Evolutionary conservation across 2,888 invertebrate species (phyloP).

Genomic region (Hirtodrosophila trivittata): DNA sequence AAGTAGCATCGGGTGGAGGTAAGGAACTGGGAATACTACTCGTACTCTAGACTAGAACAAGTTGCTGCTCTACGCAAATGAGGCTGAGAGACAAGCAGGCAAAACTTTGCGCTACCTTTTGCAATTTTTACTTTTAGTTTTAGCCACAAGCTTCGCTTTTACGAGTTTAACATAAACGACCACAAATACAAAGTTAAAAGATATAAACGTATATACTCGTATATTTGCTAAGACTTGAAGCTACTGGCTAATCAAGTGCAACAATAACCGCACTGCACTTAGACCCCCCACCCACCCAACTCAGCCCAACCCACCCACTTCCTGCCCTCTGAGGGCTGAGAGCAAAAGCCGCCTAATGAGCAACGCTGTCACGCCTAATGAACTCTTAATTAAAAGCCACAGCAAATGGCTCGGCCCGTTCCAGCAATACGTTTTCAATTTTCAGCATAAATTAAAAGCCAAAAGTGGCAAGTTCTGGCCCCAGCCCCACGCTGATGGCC

Average conservation of each 20-base stretch:
- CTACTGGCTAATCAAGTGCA: conserved; percentile 68
- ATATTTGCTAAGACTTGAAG: conserved; percentile 39
- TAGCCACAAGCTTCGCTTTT: conserved; percentile 30
- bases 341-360: conserved; percentile 63
- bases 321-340: background rate
- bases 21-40: conserved; percentile 1
- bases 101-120: conserved; percentile 59
- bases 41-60: conserved; percentile 16
- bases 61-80: conserved; percentile 48
- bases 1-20: conserved; percentile 3
- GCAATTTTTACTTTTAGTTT: conserved; percentile 47
- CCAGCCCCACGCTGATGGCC: background rate
- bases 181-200: conserved; percentile 16
- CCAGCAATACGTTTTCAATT: conserved; percentile 65
- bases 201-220: conserved; percentile 9
- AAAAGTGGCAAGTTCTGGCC: conserved; percentile 30
- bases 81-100: conserved; percentile 35
- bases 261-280: conserved; percentile 46
- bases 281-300: background rate
- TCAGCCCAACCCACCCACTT: no score
- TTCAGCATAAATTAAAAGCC: conserved; percentile 61
- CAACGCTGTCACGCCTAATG: conserved; percentile 70
- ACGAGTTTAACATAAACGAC: conserved; percentile 39
- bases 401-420: conserved; percentile 38
- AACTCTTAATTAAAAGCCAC: conserved; percentile 76